These are phyloP conservation scores for Lophura nycthemera DNA, from an alignment of 2,113 vertebrate species.

Conservation along the genomic window DNA sequence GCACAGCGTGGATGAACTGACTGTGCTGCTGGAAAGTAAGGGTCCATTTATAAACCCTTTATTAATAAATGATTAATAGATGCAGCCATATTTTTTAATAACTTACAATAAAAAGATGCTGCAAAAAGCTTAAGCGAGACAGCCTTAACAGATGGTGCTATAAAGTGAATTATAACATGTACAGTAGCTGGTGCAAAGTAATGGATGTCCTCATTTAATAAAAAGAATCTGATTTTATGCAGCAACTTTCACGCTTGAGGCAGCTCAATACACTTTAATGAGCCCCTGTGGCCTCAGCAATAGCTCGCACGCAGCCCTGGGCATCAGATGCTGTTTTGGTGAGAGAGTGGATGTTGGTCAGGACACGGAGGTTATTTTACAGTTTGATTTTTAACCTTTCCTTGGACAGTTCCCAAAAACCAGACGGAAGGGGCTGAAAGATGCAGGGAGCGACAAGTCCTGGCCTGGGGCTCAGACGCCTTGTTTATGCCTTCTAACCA, in stretches of 20 bases:
- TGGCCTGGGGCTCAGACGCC: neutral
- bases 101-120: slow-evolving; percentile 67
- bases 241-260: slow-evolving; percentile 60
- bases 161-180: slow-evolving; percentile 69
- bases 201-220: slow-evolving; percentile 61
- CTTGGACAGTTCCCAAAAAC: slow-evolving; percentile 42
- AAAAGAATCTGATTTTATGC: slow-evolving; percentile 49
- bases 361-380: neutral
- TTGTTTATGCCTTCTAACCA: neutral
- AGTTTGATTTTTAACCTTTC: slow-evolving; percentile 40
- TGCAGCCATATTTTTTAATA: slow-evolving; percentile 65
- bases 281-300: slow-evolving; percentile 43
- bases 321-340: slow-evolving; percentile 2
- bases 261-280: slow-evolving; percentile 49
- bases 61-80: slow-evolving; percentile 74
- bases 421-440: neutral
- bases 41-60: slow-evolving; percentile 54
- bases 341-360: slow-evolving; percentile 9
- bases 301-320: neutral
- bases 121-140: slow-evolving; percentile 53
- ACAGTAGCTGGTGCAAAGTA: slow-evolving; percentile 34
- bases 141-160: slow-evolving; percentile 70
- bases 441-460: slow-evolving; percentile 13
- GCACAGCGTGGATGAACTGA: neutral
- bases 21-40: neutral